A percentile compares a stretch with the other conserved stretches of the same genome.
These are phyloP conservation scores for Triplophysa bombifrons DNA, from an alignment of 2,797 vertebrate species.

Conservation along the genomic window DNA sequence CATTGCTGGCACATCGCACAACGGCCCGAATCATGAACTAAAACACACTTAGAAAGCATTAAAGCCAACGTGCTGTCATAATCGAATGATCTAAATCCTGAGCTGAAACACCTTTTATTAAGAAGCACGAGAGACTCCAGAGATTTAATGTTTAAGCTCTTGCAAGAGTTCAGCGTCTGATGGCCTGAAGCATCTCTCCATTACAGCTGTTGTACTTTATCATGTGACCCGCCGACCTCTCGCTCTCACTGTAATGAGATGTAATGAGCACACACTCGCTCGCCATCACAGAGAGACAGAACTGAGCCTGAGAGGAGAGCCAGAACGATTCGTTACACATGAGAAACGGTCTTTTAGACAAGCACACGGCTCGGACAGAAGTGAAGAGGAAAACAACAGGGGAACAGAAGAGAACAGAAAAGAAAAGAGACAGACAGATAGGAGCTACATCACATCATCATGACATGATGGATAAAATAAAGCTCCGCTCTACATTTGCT, in stretches of 20 bases:
- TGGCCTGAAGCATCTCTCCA: neutral
- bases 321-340: neutral
- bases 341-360: neutral
- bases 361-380: neutral
- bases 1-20: neutral
- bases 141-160: constrained; percentile 1
- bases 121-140: neutral
- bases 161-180: neutral
- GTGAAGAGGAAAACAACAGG: neutral
- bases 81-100: constrained; percentile 60
- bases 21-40: neutral
- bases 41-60: constrained; percentile 36
- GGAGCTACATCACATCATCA: no score
- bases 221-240: constrained; percentile 23
- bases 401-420: no score
- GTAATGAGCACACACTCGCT: neutral
- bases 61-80: constrained; percentile 58
- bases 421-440: no score
- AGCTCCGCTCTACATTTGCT: no score
- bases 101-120: constrained; percentile 51
- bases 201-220: constrained; percentile 22
- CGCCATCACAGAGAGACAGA: neutral
- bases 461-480: no score
- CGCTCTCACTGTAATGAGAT: constrained; percentile 4
- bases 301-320: neutral